A percentile compares a stretch with the other conserved stretches of the same genome.
Evolutionary conservation across 2,888 invertebrate species (phyloP).

Genomic region (Nomada hirtipes): DNA sequence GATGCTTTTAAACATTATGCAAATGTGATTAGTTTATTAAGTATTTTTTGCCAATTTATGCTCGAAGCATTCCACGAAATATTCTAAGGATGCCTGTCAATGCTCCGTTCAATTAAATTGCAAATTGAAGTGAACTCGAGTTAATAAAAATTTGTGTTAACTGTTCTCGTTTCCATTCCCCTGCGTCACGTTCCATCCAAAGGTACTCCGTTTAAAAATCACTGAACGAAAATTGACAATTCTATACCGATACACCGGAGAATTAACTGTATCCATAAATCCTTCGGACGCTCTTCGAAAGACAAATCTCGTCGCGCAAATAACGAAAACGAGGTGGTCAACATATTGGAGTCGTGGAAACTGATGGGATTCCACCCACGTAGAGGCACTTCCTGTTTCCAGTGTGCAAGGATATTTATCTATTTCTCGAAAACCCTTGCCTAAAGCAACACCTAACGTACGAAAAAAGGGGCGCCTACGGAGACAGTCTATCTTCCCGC

Average conservation of each 20-base stretch:
- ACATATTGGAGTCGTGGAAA: constrained; percentile 49
- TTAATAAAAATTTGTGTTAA: too few relatives aligned
- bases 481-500: constrained; percentile 72
- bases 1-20: too few relatives aligned
- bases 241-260: too few relatives aligned
- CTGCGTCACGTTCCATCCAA: too few relatives aligned
- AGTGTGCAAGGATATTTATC: constrained; percentile 76
- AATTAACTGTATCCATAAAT: not conserved
- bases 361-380: constrained; percentile 74
- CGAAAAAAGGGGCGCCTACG: constrained; percentile 72
- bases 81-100: too few relatives aligned
- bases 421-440: constrained; percentile 78
- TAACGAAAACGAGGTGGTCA: constrained; percentile 44
- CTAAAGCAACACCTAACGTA: constrained; percentile 77
- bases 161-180: too few relatives aligned
- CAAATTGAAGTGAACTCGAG: too few relatives aligned
- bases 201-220: not conserved
- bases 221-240: not conserved
- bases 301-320: constrained; percentile 37
- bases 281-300: not conserved
- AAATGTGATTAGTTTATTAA: too few relatives aligned
- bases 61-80: too few relatives aligned
- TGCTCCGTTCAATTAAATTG: too few relatives aligned
- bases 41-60: too few relatives aligned
- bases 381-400: constrained; percentile 78